Evolutionary conservation across 2,797 vertebrate genomes (phyloP).

Genomic region (Lagodon rhomboides): DNA sequence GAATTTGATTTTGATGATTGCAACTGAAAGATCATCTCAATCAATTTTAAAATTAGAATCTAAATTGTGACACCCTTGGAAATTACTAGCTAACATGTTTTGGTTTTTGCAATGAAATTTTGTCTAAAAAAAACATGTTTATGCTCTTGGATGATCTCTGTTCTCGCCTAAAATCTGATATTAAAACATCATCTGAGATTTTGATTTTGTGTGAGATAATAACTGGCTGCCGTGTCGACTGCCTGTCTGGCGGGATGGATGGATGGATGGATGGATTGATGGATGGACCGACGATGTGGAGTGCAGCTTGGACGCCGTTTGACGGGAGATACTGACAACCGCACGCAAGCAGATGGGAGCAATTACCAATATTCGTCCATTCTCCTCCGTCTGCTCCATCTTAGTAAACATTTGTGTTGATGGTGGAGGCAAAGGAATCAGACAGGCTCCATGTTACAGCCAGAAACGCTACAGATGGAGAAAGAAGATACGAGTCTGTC

Average conservation of each 20-base stretch:
- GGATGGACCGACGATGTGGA: conserved; percentile 56
- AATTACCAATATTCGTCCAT: conserved; percentile 77
- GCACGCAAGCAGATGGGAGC: conserved; percentile 79
- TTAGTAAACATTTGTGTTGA: conserved; percentile 74
- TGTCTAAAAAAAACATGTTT: neutral
- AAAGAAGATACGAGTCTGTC: conserved; percentile 45
- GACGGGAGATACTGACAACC: conserved; percentile 77
- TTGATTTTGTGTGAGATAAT: conserved; percentile 21
- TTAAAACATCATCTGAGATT: conserved; percentile 47
- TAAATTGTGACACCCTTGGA: too few species aligned
- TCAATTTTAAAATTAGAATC: too few species aligned
- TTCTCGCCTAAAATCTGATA: conserved; percentile 14
- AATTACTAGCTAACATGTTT: neutral
- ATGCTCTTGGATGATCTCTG: conserved; percentile 1
- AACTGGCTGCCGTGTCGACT: conserved; percentile 25
- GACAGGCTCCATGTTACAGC: conserved; percentile 18
- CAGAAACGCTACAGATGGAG: conserved; percentile 62
- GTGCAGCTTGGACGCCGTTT: conserved; percentile 55
- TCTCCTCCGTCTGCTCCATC: conserved; percentile 71
- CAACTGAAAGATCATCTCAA: too few species aligned
- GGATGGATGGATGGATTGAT: conserved; percentile 29
- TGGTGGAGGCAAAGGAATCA: conserved; percentile 46
- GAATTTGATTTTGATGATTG: too few species aligned
- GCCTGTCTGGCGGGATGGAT: conserved; percentile 17
- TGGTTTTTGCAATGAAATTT: neutral